Evolutionary conservation across 1,140 invertebrate species (phyloP), one percentile per base, ranked within the genome.

Genomic region (Lucilia cuprina): DNA sequence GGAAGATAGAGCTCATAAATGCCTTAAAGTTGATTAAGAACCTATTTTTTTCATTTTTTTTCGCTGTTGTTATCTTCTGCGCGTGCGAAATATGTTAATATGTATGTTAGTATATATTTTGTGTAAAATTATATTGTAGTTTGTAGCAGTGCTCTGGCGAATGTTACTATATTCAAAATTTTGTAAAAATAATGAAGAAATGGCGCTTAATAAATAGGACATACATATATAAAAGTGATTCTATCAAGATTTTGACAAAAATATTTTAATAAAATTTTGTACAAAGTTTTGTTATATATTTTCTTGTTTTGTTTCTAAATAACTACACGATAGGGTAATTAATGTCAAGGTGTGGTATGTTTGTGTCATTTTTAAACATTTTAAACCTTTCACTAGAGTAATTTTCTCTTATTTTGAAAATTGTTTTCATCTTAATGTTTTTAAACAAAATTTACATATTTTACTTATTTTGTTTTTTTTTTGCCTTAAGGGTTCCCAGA

Each of bases 1-100:
- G 65, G 65, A 70, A 70, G 65, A 25, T n/a, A 10, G n/a, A 70
- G 30, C 75, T 35, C 34, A 77, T 77, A 77, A 47, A 77, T 35
- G 41, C 75, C 41, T 77, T 77, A 41, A 77, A 77, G 30, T 77
- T 77, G 41, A 77, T 41, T 77, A 77, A 77, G n/a, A 77, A 77
- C 14, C 75, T 77, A 77, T 77, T 77, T 35, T 35, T 8, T 2
- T 41, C 0, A 3, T 41, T 41, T 41, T 41, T 41, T 41, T 41
- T 41, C 10, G 10, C 5, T 8, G 41, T 41, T 41, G 41, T 41
- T 8, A 10, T 41, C 10, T 41, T 41, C 41, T 41, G 41, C 41
- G 41, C 41, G 41, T 41, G 41, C 41, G 41, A 41, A 10, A 41
- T 7, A 41, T 41, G 10, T 30, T 2, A 1, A 30, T 30, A 10